A percentile compares a stretch with the other conserved stretches of the same genome.
These are phyloP conservation scores for Peromyscus aztecus DNA, from an alignment of 2,797 vertebrate genomes.

Conservation along the genomic window DNA sequence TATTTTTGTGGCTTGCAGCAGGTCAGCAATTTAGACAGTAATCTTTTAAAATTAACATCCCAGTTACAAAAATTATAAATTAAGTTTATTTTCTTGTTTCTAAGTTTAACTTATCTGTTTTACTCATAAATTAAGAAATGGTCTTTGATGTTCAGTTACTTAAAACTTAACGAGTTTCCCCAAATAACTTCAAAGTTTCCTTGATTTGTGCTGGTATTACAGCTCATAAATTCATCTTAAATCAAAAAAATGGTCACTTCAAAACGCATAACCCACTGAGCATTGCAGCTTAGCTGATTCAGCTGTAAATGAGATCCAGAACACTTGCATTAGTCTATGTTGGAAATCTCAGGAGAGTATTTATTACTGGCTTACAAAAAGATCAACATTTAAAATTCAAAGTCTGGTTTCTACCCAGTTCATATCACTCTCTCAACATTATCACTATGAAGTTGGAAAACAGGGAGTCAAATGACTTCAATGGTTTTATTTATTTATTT, in stretches of 20 bases:
- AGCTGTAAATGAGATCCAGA: not conserved
- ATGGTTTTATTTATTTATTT: not conserved
- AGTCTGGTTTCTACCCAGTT: not conserved
- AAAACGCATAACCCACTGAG: not conserved
- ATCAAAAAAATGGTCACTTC: not conserved
- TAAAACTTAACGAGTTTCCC: not conserved
- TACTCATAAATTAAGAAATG: not conserved
- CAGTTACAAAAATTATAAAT: not conserved
- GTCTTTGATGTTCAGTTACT: not conserved
- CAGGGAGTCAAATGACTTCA: not conserved
- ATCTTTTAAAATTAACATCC: not conserved
- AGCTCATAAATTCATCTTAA: not conserved
- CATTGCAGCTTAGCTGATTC: not conserved
- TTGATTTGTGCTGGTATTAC: not conserved
- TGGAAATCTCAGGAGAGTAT: not conserved
- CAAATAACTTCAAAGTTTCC: not conserved
- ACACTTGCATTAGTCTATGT: not conserved
- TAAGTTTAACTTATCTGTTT: not conserved
- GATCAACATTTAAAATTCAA: not conserved
- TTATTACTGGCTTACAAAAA: not conserved
- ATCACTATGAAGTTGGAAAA: not conserved
- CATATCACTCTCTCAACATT: not conserved
- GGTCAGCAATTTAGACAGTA: not conserved
- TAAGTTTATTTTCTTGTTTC: not conserved
- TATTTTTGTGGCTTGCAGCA: too few species aligned